A percentile compares a stretch with the other conserved stretches of the same genome.
These are phyloP conservation scores for Microctenopoma steveboyesi DNA, from an alignment of 2,797 vertebrate species.

Conservation along the genomic window DNA sequence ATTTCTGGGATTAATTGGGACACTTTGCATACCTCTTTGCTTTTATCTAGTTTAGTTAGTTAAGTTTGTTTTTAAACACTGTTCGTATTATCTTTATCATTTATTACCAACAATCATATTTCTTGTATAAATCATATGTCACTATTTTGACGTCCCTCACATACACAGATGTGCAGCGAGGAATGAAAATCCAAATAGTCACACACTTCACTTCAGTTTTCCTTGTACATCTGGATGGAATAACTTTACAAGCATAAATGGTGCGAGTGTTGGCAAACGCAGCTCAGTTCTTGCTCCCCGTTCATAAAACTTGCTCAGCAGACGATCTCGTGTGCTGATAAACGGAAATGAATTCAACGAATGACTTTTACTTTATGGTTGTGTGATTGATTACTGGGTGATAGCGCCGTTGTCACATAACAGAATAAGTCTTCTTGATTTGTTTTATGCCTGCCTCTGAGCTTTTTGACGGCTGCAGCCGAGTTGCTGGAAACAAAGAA, in stretches of 20 bases:
- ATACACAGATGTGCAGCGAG: not conserved
- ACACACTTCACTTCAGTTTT: slow-evolving; percentile 7
- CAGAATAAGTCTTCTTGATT: slow-evolving; percentile 4
- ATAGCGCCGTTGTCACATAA: not conserved
- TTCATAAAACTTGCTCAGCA: slow-evolving; percentile 9
- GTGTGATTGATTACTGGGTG: slow-evolving; percentile 5
- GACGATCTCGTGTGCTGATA: not conserved
- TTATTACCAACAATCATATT: not conserved
- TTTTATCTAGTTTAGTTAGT: not conserved
- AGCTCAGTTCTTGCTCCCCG: not conserved
- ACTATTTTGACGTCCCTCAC: not conserved
- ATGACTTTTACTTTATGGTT: not conserved
- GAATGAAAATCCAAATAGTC: not conserved
- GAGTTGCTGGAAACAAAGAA: slow-evolving; percentile 45
- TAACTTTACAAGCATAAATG: not conserved
- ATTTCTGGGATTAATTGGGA: not conserved
- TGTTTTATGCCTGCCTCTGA: not conserved
- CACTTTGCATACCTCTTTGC: not conserved
- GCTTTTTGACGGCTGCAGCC: not conserved
- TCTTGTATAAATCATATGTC: not conserved
- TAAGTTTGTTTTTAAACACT: not conserved
- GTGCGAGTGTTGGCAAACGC: not conserved
- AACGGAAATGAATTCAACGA: not conserved
- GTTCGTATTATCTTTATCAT: not conserved
- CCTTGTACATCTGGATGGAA: slow-evolving; percentile 6